Conservation (phyloP, 1,140 invertebrate species). For the Carposina sasakii region DNA sequence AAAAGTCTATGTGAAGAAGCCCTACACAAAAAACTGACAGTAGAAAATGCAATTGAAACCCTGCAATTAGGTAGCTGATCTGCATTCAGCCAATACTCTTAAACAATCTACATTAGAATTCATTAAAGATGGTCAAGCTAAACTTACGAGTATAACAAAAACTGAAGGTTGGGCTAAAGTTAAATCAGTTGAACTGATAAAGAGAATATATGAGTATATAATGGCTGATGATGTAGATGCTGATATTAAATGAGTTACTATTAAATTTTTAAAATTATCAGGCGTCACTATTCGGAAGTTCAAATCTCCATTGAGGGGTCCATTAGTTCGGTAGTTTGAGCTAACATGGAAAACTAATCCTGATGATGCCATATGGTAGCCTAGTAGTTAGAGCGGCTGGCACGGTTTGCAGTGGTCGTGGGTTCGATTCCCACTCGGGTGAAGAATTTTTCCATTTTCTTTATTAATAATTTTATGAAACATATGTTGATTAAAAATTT, state of each 20-base stretch:
- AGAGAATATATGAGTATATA: constrained; percentile 62
- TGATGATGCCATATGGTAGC: no score
- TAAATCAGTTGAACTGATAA: constrained; percentile 57
- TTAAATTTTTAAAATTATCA: not conserved
- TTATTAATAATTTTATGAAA: no score
- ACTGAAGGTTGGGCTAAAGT: constrained; percentile 58
- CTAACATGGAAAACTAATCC: no score
- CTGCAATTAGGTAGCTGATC: constrained; percentile 54
- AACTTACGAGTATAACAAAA: constrained; percentile 54
- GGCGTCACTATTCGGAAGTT: no score
- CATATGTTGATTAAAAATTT: no score
- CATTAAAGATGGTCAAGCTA: constrained; percentile 62
- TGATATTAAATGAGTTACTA: constrained; percentile 41
- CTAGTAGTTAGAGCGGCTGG: no score
- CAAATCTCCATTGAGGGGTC: no score
- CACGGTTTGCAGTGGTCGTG: no score
- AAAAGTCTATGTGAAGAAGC: constrained; percentile 62
- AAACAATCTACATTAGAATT: constrained; percentile 57
- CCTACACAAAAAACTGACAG: constrained; percentile 57
- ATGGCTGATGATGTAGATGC: constrained; percentile 53
- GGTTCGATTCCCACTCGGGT: no score
- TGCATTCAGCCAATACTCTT: constrained; percentile 52
- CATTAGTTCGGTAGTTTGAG: no score
- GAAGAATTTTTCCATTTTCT: no score
- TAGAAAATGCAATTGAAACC: constrained; percentile 62